Evolutionary conservation across 2,797 vertebrate genomes (phyloP).

Genomic region (Phrynocephalus guinanensis): DNA sequence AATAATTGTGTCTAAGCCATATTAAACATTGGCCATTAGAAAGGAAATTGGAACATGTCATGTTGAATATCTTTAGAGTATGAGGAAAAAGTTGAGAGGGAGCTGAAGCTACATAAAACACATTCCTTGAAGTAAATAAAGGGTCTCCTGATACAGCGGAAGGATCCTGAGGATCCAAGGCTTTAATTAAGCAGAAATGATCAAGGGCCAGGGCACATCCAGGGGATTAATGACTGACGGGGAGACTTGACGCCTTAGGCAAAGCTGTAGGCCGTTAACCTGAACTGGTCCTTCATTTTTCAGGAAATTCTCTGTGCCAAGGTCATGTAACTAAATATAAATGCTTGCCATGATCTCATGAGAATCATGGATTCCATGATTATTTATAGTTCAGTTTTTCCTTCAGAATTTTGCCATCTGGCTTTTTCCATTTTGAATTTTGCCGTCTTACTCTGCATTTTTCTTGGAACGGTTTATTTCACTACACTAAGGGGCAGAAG

Average conservation of each 20-base stretch:
- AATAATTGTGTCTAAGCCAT: constrained; percentile 73
- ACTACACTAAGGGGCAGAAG: constrained; percentile 26
- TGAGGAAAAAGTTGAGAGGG: constrained; percentile 25
- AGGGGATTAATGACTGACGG: constrained; percentile 67
- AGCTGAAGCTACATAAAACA: constrained; percentile 55
- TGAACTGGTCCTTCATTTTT: constrained; percentile 61
- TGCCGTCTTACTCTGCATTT: constrained; percentile 42
- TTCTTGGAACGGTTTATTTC: constrained; percentile 48
- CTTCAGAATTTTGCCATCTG: constrained; percentile 52
- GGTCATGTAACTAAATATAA: constrained; percentile 65
- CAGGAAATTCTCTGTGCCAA: constrained; percentile 64
- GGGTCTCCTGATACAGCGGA: constrained; percentile 65
- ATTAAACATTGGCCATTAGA: constrained; percentile 72
- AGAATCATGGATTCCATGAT: constrained; percentile 52
- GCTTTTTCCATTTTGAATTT: constrained; percentile 20
- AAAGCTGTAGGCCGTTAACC: constrained; percentile 73
- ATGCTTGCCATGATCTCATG: constrained; percentile 52
- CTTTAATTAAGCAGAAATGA: constrained; percentile 73
- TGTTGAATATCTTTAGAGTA: constrained; percentile 68
- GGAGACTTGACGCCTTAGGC: constrained; percentile 65
- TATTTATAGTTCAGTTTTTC: constrained; percentile 50
- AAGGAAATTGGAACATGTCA: constrained; percentile 70
- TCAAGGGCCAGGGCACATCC: constrained; percentile 67
- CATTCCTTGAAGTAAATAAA: constrained; percentile 72
- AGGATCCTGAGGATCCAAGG: constrained; percentile 67